A percentile compares a stretch with the other conserved stretches of the same genome.
These are phyloP conservation scores for Nomada lathburiana DNA, from an alignment of 2,888 invertebrate genomes.

Conservation along the genomic window DNA sequence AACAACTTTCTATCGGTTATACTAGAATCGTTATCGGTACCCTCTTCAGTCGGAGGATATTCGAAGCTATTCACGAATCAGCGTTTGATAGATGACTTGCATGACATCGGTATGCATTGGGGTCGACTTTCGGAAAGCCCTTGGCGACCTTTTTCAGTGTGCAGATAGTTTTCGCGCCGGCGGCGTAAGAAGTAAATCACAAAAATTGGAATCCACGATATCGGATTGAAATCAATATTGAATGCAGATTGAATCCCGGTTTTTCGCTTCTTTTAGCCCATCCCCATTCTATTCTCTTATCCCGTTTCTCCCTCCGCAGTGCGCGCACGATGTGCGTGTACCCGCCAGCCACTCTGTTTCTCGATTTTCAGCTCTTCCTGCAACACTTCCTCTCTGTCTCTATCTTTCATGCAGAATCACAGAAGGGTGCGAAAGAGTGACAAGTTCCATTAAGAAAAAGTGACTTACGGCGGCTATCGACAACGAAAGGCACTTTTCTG, in stretches of 20 bases:
- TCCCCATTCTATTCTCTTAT: constrained; percentile 24
- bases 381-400: constrained; percentile 33
- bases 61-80: constrained; percentile 41
- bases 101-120: constrained; percentile 56
- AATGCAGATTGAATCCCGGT: constrained; percentile 81
- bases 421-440: constrained; percentile 69
- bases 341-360: constrained; percentile 43
- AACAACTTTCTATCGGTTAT: background rate
- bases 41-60: background rate
- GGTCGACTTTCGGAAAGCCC: constrained; percentile 52
- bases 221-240: constrained; percentile 83
- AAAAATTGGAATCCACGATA: constrained; percentile 80
- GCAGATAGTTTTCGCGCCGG: constrained; percentile 51
- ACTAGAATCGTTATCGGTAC: background rate
- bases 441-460: constrained; percentile 80
- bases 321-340: constrained; percentile 8
- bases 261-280: constrained; percentile 50
- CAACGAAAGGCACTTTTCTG: constrained; percentile 78
- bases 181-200: constrained; percentile 81
- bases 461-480: constrained; percentile 78
- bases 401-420: constrained; percentile 34
- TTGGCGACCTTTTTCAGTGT: constrained; percentile 45
- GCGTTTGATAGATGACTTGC: constrained; percentile 55
- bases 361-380: constrained; percentile 46
- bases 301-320: constrained; percentile 34